phyloP scores from a whole-genome alignment of 2,888 invertebrate species.

The Dorcus hopei region DNA sequence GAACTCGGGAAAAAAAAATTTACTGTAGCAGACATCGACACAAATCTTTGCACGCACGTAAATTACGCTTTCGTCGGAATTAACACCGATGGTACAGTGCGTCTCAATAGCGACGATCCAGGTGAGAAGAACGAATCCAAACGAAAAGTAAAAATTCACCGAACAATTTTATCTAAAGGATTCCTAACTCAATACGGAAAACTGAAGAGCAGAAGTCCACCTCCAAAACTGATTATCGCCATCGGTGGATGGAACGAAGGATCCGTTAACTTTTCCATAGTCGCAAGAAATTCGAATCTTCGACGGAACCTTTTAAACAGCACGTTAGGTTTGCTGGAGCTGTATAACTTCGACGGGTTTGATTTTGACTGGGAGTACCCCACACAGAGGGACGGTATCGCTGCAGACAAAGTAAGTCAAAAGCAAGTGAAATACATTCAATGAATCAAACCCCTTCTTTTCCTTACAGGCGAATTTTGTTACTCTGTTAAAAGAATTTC shows the following conservation, averaged over 20 bases:
- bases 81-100: constrained; percentile 42
- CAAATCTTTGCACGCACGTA: constrained; percentile 68
- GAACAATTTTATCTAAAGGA: too few species aligned
- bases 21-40: constrained; percentile 62
- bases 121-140: too few species aligned
- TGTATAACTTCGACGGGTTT: constrained; percentile 64
- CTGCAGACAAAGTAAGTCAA: constrained; percentile 31
- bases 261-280: constrained; percentile 43
- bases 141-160: too few species aligned
- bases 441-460: not conserved
- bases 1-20: constrained; percentile 63
- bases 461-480: constrained; percentile 41
- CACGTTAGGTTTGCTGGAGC: constrained; percentile 53
- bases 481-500: constrained; percentile 54
- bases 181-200: too few species aligned
- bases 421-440: not conserved
- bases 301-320: constrained; percentile 58
- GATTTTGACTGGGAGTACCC: constrained; percentile 75
- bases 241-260: constrained; percentile 68
- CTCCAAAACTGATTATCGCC: constrained; percentile 37
- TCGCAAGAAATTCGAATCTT: constrained; percentile 46
- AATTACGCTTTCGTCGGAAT: constrained; percentile 73
- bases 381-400: constrained; percentile 50
- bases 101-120: too few species aligned
- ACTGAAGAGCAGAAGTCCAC: not conserved